Percentiles rank a stretch among this genome's conserved stretches.
Conservation (phyloP, 2,888 invertebrate genomes). For the Lasioglossum lativentre region DNA sequence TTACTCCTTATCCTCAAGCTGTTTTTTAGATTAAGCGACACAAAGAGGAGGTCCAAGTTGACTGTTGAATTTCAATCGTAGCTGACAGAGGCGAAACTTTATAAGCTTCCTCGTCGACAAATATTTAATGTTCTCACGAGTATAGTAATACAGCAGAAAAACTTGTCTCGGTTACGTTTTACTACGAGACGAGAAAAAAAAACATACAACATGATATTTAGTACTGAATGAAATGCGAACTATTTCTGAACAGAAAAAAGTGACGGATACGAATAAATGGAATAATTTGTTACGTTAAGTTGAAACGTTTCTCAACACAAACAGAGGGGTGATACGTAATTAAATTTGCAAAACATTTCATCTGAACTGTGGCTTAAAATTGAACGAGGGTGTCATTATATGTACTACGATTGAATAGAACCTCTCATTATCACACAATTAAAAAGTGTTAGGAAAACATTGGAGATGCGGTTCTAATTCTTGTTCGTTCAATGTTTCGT, state of each 20-base stretch:
- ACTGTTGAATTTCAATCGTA: constrained; percentile 12
- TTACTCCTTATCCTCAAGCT: constrained; percentile 30
- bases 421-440: background rate
- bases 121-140: constrained; percentile 1
- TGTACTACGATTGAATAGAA: too few species aligned
- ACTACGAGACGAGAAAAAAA: background rate
- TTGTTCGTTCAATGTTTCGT: background rate
- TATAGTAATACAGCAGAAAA: background rate
- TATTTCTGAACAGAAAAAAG: background rate
- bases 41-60: background rate
- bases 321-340: background rate
- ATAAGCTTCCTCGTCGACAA: background rate
- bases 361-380: background rate
- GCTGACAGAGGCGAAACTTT: background rate
- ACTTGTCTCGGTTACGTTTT: constrained; percentile 14
- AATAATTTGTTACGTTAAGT: background rate
- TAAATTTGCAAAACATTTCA: background rate
- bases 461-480: too few species aligned
- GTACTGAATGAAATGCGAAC: background rate
- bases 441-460: background rate
- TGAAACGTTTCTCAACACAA: background rate
- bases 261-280: background rate
- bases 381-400: background rate
- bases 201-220: background rate
- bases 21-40: constrained; percentile 28